Base-by-base conservation (phyloP, 2,113 vertebrate genomes). In the Empidonax traillii region DNA sequence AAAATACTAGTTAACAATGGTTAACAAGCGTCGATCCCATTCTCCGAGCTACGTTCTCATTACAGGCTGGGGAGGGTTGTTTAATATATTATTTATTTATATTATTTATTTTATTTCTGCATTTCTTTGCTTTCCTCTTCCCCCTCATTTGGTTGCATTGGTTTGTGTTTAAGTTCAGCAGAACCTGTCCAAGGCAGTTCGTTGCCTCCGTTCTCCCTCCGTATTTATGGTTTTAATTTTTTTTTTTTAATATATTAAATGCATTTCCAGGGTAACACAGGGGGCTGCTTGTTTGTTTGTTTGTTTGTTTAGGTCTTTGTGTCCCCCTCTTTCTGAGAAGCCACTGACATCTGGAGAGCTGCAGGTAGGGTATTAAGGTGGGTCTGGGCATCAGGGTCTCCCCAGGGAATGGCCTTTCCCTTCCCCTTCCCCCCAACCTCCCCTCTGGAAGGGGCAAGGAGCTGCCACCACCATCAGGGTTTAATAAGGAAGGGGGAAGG, bases 1-100 rank as follows among this genome's bases (percentile, higher is more conserved):
- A 98, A 98, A 99, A 98, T 98, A 98, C 98, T 97, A 98, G 98
- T 99, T 99, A 99, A 98, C 98, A 98, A 98, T 98, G 98, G 98
- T 98, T 98, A 98, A 98, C 98, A 97, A 98, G 97, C 94, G 43
- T 97, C 87, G 82, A 95, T 98, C 98, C 98, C 98, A 98, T 98
- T 97, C 98, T 98, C 98, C 23, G 78, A 97, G 98, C 97, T 97
- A 97, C 93, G 46, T 94, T 94, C 95, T 96, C 81, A 39, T 90
- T 97, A 91, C 62, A 58, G 89, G 84, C 52, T 85, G 65, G 58
- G 78, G 56, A 92, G 49, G 43, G 51, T 51, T 65, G 59, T 73
- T 92, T 97, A 97, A 96, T 96, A 96, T 96, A 96, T 97, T 96
- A 95, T 93, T 94, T 94, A 89, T 93, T 94, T 96, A 83, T 96